Conservation (phyloP, 2,113 vertebrate genomes). For the Theristicus caerulescens region DNA sequence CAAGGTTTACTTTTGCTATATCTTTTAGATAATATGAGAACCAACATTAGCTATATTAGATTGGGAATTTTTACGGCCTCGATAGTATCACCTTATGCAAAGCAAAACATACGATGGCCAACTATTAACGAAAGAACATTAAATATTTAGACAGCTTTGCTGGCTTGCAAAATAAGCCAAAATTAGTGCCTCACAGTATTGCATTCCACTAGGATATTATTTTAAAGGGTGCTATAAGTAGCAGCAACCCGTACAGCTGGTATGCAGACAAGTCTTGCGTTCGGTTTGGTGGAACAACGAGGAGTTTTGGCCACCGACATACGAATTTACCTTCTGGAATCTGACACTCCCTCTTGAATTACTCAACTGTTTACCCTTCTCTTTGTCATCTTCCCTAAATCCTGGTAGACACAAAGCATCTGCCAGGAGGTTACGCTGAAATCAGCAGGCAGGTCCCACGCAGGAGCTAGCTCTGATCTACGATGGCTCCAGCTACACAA, state of each 20-base stretch:
- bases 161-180: slow-evolving; percentile 37
- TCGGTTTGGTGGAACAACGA: not conserved
- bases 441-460: not conserved
- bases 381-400: not conserved
- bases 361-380: not conserved
- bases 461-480: not conserved
- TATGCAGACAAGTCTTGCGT: not conserved
- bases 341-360: not conserved
- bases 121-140: not conserved
- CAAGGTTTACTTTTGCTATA: not conserved
- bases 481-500: not conserved
- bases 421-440: not conserved
- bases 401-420: not conserved
- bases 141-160: slow-evolving; percentile 38
- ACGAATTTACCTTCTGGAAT: not conserved
- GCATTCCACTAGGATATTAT: not conserved
- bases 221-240: not conserved
- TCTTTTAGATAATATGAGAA: not conserved
- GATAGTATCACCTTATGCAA: not conserved
- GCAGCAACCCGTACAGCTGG: not conserved
- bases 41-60: not conserved
- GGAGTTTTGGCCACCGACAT: not conserved
- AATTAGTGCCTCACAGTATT: not conserved
- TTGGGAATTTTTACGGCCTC: not conserved
- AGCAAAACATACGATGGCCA: slow-evolving; percentile 33